These are phyloP conservation scores for Orientallactaga bullata DNA, from an alignment of 2,113 vertebrate species.

Conservation along the genomic window DNA sequence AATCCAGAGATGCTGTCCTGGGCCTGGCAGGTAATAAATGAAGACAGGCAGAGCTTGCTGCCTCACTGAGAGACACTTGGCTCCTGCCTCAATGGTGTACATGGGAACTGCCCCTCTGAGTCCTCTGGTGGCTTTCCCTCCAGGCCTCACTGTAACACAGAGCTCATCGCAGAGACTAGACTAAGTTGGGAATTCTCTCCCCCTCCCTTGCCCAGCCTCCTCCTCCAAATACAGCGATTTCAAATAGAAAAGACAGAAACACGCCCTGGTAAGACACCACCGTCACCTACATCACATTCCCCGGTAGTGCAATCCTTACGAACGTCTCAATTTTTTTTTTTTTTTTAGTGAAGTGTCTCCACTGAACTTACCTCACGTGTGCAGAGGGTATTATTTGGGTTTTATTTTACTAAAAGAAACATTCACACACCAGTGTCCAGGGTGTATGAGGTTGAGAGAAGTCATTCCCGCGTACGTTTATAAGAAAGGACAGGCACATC, in stretches of 20 bases:
- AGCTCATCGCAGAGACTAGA: background rate
- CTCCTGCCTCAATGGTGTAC: background rate
- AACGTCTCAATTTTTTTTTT: background rate
- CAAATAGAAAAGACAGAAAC: background rate
- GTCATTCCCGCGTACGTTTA: background rate
- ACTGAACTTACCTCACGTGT: background rate
- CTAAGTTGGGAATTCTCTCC: background rate
- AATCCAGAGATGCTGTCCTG: background rate
- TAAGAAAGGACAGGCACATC: background rate
- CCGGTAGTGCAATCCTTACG: background rate
- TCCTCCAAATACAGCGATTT: background rate
- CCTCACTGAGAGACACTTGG: background rate
- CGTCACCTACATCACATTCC: background rate
- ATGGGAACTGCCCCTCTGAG: background rate
- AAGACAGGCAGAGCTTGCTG: background rate
- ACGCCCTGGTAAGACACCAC: background rate
- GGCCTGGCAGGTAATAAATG: background rate
- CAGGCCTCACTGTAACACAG: too few species aligned
- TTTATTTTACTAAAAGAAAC: constrained; percentile 32
- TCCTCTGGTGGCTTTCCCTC: accelerated
- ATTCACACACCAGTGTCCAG: background rate
- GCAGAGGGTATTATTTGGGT: background rate
- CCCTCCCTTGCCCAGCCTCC: too few species aligned
- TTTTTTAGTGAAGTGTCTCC: background rate
- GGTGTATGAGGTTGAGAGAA: background rate